phyloP scores from a whole-genome alignment of 2,113 vertebrate species.

The Platanista minor region DNA sequence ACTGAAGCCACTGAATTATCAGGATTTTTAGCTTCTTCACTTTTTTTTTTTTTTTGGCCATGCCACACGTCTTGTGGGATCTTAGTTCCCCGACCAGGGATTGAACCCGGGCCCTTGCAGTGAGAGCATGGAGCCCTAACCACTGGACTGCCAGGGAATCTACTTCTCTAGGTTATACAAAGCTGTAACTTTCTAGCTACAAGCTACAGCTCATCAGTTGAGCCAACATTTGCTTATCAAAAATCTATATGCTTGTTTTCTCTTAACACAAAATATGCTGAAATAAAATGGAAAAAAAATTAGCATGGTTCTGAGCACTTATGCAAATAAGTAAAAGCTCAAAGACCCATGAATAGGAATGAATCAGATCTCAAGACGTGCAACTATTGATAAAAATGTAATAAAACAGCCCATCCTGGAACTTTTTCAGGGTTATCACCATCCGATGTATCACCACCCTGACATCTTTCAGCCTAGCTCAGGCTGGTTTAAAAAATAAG shows the following conservation, averaged over 20 bases:
- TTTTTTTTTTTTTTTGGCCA: too few relatives aligned
- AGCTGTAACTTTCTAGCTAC: background rate
- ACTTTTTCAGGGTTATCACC: background rate
- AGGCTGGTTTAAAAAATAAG: background rate
- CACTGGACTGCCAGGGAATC: background rate
- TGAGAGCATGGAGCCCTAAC: too few relatives aligned
- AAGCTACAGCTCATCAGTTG: background rate
- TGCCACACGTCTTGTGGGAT: fast-evolving
- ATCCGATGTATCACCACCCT: background rate
- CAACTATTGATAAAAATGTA: conserved; percentile 33
- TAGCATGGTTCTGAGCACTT: conserved; percentile 4
- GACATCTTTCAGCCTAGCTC: background rate
- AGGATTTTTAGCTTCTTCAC: background rate
- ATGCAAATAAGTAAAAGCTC: conserved; percentile 34
- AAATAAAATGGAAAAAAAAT: conserved; percentile 35
- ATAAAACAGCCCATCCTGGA: background rate
- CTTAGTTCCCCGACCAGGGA: too few relatives aligned
- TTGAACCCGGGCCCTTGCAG: too few relatives aligned
- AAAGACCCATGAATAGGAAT: background rate
- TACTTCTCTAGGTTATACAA: background rate
- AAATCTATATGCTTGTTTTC: conserved; percentile 12
- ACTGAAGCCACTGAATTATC: background rate
- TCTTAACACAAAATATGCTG: background rate
- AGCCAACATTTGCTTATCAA: conserved; percentile 44
- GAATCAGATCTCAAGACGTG: background rate